These are phyloP conservation scores for Anticlea derivata DNA, from an alignment of 2,888 invertebrate species.

Conservation along the genomic window DNA sequence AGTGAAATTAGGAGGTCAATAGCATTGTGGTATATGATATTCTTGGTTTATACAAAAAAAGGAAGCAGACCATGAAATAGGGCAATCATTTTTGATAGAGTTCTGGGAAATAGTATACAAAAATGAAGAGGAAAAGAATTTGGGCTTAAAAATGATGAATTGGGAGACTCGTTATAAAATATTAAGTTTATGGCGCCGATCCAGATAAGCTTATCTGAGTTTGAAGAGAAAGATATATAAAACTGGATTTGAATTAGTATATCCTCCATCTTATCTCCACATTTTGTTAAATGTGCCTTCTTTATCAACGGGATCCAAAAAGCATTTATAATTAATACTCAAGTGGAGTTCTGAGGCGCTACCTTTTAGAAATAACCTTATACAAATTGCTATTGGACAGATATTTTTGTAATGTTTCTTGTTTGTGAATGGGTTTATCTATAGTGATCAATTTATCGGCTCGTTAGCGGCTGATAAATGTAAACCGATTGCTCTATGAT, in stretches of 20 bases:
- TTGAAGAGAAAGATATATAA: conserved; percentile 57
- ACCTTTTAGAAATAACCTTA: conserved; percentile 65
- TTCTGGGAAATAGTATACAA: conserved; percentile 1
- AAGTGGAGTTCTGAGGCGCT: conserved; percentile 52
- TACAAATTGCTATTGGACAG: conserved; percentile 72
- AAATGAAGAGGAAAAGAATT: background rate
- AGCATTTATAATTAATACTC: conserved; percentile 60
- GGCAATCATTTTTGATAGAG: conserved; percentile 15
- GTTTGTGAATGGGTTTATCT: conserved; percentile 72
- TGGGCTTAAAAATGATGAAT: conserved; percentile 36
- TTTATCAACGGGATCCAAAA: conserved; percentile 66
- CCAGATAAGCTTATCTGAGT: conserved; percentile 62
- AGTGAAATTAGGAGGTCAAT: conserved; percentile 59
- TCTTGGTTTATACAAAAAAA: conserved; percentile 40
- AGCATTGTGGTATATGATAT: conserved; percentile 41
- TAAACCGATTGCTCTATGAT: conserved; percentile 66
- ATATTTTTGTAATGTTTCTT: conserved; percentile 73
- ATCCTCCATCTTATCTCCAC: conserved; percentile 63
- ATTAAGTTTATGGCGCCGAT: conserved; percentile 48
- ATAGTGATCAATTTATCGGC: conserved; percentile 74
- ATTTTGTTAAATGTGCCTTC: conserved; percentile 63
- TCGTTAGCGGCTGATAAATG: conserved; percentile 76
- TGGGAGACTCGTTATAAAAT: conserved; percentile 39
- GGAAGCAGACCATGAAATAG: conserved; percentile 46
- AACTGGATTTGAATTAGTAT: conserved; percentile 68